Evolutionary conservation across 2,113 vertebrate genomes (phyloP), one percentile per base, ranked within the genome.

Genomic region (Electrona antarctica): DNA sequence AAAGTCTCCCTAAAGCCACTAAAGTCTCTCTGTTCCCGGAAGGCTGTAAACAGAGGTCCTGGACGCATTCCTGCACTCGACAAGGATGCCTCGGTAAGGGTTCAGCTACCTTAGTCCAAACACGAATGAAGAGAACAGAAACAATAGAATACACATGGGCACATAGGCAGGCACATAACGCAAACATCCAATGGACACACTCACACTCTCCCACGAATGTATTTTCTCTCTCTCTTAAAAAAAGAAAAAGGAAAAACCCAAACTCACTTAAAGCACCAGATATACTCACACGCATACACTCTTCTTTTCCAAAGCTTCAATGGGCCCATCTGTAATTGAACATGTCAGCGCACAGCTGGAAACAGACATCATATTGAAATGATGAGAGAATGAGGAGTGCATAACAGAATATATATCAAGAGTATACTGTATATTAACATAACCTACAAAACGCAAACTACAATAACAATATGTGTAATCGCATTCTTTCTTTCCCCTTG

Each of bases 21-120:
- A 41, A 71, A 71, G 66, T 69, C 70, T 69, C 69, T 13, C 72
- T 68, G 66, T 50, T 41, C 67, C 14, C 14, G 7, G 15, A 29
- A 73, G 67, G 71, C 67, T 54, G 61, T 80, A 85, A 84, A 79
- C 75, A 79, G 74, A 10, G 15, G 50, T 76, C 78, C 60, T 59
- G 12, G 64, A 45, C 72, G 75, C 76, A 79, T 82, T 85, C 77
- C 79, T 77, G 75, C 76, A 79, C 81, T 85, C 77, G 77, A 73
- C 15, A 62, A 66, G 56, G 55, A 77, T 63, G 15, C 63, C 65
- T 80, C 60, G 66, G 70, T 71, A 56, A 49, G 48, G 54, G n/a
- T 60, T 71, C 51, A 49, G 41, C 60, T 72, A 10, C 21, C 7
- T 1, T 67, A 51, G 14, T 69, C 47, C 65, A 73, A 56, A 71